A percentile compares a stretch with the other conserved stretches of the same genome.
Evolutionary conservation across 2,797 vertebrate species (phyloP).

Genomic region (Anabas testudineus): DNA sequence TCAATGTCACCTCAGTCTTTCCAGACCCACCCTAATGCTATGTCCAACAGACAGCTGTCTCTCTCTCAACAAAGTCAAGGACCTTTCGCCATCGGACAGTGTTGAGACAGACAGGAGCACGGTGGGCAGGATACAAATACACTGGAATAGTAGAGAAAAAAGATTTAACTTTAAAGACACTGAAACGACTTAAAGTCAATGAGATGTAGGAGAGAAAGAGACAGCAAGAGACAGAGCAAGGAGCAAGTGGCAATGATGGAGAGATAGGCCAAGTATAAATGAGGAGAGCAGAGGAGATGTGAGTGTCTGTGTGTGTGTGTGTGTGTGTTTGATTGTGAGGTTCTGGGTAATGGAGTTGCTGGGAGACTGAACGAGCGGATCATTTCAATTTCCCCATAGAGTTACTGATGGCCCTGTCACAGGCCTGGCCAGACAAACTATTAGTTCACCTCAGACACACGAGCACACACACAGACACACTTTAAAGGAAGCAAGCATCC

Average conservation of each 20-base stretch:
- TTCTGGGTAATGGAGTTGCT: conserved; percentile 61
- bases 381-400: conserved; percentile 65
- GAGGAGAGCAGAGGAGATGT: conserved; percentile 5
- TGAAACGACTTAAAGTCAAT: conserved; percentile 30
- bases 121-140: conserved; percentile 13
- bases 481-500: background rate
- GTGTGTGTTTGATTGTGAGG: conserved; percentile 16
- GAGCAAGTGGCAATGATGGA: conserved; percentile 39
- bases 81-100: conserved; percentile 27
- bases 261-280: conserved; percentile 21
- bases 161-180: conserved; percentile 5
- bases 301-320: conserved; percentile 16
- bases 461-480: conserved; percentile 1
- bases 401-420: conserved; percentile 65
- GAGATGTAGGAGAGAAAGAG: conserved; percentile 29
- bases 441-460: conserved; percentile 37
- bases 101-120: conserved; percentile 20
- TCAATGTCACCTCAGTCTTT: conserved; percentile 45
- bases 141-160: conserved; percentile 6
- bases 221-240: conserved; percentile 22
- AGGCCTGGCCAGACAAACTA: conserved; percentile 44
- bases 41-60: conserved; percentile 34
- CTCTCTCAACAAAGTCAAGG: conserved; percentile 20
- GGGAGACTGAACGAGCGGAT: conserved; percentile 62
- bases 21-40: conserved; percentile 39